Conservation (phyloP, 2,797 vertebrate genomes). For the Diplodus sargus region DNA sequence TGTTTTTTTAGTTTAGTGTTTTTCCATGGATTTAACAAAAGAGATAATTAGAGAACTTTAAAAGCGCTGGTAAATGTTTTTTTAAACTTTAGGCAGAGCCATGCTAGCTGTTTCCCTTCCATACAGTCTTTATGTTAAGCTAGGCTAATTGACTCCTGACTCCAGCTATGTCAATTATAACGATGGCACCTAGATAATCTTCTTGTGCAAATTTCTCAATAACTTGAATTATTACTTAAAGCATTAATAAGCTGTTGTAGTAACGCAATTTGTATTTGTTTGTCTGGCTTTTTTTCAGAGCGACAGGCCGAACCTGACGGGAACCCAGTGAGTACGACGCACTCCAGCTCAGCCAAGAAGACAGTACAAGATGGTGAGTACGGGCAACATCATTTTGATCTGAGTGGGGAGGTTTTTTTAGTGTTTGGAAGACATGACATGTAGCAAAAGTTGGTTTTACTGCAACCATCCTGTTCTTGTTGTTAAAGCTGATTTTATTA, state of each 20-base stretch:
- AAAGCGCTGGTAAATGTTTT: too few species aligned
- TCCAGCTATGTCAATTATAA: too few species aligned
- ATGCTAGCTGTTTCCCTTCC: not conserved
- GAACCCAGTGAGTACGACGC: constrained; percentile 68
- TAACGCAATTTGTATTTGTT: not conserved
- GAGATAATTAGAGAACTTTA: too few species aligned
- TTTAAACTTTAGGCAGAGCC: not conserved
- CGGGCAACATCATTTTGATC: constrained; percentile 4
- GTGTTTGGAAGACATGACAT: not conserved
- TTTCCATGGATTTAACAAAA: too few species aligned
- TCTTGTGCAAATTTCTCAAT: too few species aligned
- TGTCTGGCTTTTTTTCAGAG: constrained; percentile 57
- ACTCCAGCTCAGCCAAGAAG: constrained; percentile 67
- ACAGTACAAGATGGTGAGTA: constrained; percentile 78
- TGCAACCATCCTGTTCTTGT: constrained; percentile 11
- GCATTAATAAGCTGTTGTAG: not conserved
- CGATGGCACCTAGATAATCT: too few species aligned
- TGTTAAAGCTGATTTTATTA: constrained; percentile 7
- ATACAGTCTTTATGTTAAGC: not conserved
- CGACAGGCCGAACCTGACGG: constrained; percentile 64
- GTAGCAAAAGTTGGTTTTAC: too few species aligned
- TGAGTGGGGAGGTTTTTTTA: not conserved
- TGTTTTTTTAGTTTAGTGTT: too few species aligned
- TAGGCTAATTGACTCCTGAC: too few species aligned
- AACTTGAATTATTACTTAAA: not conserved